Percentiles rank a stretch among this genome's conserved stretches.
Evolutionary conservation across 2,888 invertebrate genomes (phyloP).

Genomic region (Drosophila quasianomalipes): DNA sequence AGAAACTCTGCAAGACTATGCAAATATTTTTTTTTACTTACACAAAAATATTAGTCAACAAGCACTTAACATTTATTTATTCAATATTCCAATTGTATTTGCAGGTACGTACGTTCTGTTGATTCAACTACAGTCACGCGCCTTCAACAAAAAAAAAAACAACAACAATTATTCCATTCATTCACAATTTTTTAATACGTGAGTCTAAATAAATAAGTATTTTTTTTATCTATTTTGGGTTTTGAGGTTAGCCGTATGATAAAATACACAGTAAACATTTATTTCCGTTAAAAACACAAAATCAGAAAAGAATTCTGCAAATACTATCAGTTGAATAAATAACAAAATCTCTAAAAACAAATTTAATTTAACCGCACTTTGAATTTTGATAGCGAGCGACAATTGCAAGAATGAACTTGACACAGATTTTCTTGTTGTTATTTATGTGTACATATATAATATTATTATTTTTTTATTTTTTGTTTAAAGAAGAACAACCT

Average conservation of each 20-base stretch:
- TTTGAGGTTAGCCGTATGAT: conserved; percentile 4
- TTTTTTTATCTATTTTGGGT: background rate
- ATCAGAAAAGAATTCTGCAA: conserved; percentile 29
- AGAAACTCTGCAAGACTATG: background rate
- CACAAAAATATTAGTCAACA: conserved; percentile 47
- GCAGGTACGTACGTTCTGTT: conserved; percentile 63
- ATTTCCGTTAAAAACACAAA: conserved; percentile 12
- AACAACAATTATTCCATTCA: conserved; percentile 5
- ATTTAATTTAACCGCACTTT: conserved; percentile 27
- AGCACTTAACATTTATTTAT: conserved; percentile 64
- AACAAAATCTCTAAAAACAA: conserved; percentile 17
- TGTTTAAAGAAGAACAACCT: background rate
- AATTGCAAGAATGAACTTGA: conserved; percentile 63
- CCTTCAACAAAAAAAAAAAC: background rate
- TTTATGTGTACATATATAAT: background rate
- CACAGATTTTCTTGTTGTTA: conserved; percentile 42
- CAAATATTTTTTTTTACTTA: background rate
- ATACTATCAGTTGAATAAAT: conserved; percentile 28
- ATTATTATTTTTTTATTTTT: background rate
- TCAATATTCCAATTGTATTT: conserved; percentile 52
- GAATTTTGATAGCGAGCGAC: conserved; percentile 45
- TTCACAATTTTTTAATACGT: conserved; percentile 43
- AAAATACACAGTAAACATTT: conserved; percentile 50
- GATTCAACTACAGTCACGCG: conserved; percentile 30
- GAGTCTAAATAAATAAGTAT: conserved; percentile 43